A percentile compares a stretch with the other conserved stretches of the same genome.
Conservation (phyloP, 2,888 invertebrate genomes). For the Drosophila peninsularis region DNA sequence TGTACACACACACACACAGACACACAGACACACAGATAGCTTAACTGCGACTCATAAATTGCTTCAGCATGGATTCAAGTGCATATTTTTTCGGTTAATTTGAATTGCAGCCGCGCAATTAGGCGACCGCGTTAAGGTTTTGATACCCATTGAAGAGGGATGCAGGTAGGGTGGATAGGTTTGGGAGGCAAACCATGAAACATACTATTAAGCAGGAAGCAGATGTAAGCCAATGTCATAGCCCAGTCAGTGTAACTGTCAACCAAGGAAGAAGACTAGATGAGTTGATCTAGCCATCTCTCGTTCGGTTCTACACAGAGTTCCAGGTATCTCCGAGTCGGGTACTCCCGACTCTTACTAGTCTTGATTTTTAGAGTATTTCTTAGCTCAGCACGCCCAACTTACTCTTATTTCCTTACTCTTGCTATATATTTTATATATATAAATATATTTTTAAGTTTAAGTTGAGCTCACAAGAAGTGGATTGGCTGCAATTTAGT, state of each 20-base stretch:
- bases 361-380: not conserved
- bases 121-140: conserved; percentile 20
- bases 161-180: not conserved
- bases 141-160: not conserved
- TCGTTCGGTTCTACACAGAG: too few species aligned
- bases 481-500: conserved; percentile 67
- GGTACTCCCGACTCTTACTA: not conserved
- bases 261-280: not conserved
- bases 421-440: not conserved
- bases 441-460: not conserved
- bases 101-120: conserved; percentile 56
- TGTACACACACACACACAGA: conserved; percentile 36
- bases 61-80: conserved; percentile 43
- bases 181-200: too few species aligned
- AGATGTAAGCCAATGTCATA: not conserved
- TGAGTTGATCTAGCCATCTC: too few species aligned
- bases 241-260: too few species aligned
- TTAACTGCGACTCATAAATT: conserved; percentile 23
- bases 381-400: not conserved
- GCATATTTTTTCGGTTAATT: conserved; percentile 58
- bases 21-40: not conserved
- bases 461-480: conserved; percentile 40
- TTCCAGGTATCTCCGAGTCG: not conserved
- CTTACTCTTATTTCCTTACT: not conserved
- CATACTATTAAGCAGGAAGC: too few species aligned